Evolutionary conservation across 2,888 invertebrate genomes (phyloP).

Genomic region (Aporophyla nigra): DNA sequence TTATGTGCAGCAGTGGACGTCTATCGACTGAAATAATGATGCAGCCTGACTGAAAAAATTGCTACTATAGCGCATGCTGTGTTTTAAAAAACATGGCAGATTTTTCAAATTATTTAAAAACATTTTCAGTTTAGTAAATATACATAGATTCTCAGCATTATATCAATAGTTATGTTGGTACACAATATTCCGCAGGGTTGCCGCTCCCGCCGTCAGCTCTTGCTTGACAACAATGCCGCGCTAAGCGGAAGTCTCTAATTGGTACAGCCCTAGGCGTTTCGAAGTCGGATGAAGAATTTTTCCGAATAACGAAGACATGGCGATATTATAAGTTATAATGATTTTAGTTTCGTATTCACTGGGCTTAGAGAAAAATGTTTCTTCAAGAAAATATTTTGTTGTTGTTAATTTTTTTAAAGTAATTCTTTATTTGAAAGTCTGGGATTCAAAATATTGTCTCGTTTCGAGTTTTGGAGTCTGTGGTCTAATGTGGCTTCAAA

Average conservation of each 20-base stretch:
- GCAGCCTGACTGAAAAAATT: no score
- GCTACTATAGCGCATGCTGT: no score
- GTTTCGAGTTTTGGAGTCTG: not conserved
- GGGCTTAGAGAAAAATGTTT: conserved; percentile 11
- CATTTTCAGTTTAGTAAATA: not conserved
- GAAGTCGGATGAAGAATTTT: conserved; percentile 75
- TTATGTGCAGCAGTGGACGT: no score
- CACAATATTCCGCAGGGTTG: conserved; percentile 53
- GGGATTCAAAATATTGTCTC: not conserved
- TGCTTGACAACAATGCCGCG: conserved; percentile 54
- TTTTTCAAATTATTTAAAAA: not conserved
- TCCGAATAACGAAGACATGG: conserved; percentile 52
- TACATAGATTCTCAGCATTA: not conserved
- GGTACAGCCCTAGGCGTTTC: conserved; percentile 82
- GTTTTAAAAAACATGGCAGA: no score
- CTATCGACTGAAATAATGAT: no score
- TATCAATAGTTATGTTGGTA: conserved; percentile 43
- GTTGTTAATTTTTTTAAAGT: not conserved
- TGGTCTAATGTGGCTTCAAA: not conserved
- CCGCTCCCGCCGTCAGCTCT: conserved; percentile 9
- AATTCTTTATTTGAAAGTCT: not conserved
- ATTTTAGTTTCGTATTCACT: conserved; percentile 45
- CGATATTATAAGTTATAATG: conserved; percentile 68
- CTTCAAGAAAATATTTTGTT: not conserved
- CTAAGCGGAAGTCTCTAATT: conserved; percentile 83